Evolutionary conservation across 2,888 invertebrate genomes (phyloP).

Genomic region (Synergus umbraculus): DNA sequence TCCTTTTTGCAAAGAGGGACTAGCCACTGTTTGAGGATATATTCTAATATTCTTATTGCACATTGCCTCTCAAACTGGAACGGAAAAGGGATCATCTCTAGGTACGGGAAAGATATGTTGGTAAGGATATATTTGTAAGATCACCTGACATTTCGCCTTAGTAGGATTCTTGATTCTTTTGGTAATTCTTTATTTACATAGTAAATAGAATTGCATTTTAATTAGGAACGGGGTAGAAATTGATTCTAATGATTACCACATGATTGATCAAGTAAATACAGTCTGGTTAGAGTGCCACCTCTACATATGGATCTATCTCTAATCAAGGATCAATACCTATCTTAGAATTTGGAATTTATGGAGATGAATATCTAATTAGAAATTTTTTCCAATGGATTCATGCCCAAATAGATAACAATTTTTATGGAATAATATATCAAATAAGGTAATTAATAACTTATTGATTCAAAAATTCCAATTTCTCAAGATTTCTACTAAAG

Average conservation of each 20-base stretch:
- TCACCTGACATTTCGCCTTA: slow-evolving; percentile 1
- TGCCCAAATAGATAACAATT: background rate
- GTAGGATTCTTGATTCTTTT: slow-evolving; percentile 20
- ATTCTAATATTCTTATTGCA: slow-evolving; percentile 50
- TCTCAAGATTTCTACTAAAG: background rate
- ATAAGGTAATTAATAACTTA: background rate
- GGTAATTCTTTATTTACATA: background rate
- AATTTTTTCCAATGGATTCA: background rate
- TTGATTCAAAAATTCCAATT: background rate
- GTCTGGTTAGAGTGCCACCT: background rate
- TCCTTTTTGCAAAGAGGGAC: slow-evolving; percentile 17
- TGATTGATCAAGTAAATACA: background rate
- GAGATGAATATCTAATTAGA: background rate
- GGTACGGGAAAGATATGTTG: slow-evolving; percentile 23
- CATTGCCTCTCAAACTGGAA: slow-evolving; percentile 40
- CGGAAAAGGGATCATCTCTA: slow-evolving; percentile 11
- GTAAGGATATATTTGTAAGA: slow-evolving; percentile 16
- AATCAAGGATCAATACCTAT: background rate
- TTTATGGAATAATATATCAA: background rate
- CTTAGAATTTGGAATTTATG: background rate
- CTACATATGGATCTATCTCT: no score
- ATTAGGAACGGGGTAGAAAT: background rate
- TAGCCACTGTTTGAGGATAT: slow-evolving; percentile 30
- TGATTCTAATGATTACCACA: background rate
- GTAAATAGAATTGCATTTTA: background rate